Conservation (phyloP, 2,888 invertebrate genomes). For the Salpingus planirostris region DNA sequence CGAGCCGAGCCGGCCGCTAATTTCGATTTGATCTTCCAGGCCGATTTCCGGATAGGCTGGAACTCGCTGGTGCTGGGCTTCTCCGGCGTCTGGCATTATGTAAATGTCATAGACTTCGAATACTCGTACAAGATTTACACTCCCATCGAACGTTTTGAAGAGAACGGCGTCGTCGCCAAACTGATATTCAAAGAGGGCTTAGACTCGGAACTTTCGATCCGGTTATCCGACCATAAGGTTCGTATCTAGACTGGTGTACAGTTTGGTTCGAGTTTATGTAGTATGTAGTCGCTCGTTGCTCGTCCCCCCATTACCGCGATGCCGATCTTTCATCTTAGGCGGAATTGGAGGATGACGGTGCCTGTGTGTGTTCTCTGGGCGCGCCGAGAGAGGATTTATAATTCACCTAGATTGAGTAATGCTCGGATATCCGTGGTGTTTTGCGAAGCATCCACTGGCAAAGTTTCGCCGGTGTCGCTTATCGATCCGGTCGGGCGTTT, state of each 20-base stretch:
- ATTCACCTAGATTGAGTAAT: conserved; percentile 26
- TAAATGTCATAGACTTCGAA: conserved; percentile 60
- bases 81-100: conserved; percentile 68
- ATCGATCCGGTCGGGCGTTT: conserved; percentile 26
- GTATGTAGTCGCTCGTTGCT: too few species aligned
- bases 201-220: conserved; percentile 60
- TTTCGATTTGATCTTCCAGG: conserved; percentile 37
- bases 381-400: conserved; percentile 25
- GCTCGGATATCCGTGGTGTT: conserved; percentile 22
- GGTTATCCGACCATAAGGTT: conserved; percentile 59
- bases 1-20: too few species aligned
- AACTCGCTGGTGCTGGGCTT: conserved; percentile 67
- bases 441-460: conserved; percentile 22
- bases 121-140: conserved; percentile 70
- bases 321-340: too few species aligned
- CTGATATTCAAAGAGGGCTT: conserved; percentile 55
- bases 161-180: conserved; percentile 67
- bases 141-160: conserved; percentile 67
- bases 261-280: too few species aligned
- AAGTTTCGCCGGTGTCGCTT: conserved; percentile 25
- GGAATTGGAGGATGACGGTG: too few species aligned
- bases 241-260: conserved; percentile 18
- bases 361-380: too few species aligned
- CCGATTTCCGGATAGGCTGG: conserved; percentile 69
- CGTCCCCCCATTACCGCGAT: too few species aligned